These are phyloP conservation scores for Antheraea assamensis DNA, from an alignment of 2,888 invertebrate genomes.

Conservation along the genomic window DNA sequence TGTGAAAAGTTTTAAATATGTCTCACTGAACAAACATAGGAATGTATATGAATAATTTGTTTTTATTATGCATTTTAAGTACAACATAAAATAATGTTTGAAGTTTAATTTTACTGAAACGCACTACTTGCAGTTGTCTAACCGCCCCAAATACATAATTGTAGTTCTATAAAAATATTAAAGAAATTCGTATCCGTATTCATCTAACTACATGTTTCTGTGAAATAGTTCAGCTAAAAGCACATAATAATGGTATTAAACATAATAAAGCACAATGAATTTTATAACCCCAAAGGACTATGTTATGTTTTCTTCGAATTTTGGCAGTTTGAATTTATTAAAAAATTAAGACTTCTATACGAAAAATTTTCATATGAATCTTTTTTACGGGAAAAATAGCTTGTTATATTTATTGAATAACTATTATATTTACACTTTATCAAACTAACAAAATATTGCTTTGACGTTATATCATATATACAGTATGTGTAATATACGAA, in stretches of 20 bases:
- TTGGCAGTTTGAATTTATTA: neutral
- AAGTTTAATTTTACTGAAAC: neutral
- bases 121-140: too few species aligned
- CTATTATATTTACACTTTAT: neutral
- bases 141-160: neutral
- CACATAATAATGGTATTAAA: neutral
- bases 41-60: neutral
- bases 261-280: neutral
- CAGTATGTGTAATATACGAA: conserved; percentile 2
- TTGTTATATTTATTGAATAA: neutral
- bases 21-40: neutral
- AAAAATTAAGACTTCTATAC: neutral
- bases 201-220: neutral
- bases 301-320: neutral
- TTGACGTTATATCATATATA: neutral
- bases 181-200: neutral
- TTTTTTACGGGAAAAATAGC: too few species aligned
- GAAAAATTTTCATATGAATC: too few species aligned
- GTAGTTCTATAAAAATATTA: neutral
- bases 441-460: neutral
- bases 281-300: neutral
- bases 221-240: neutral
- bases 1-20: conserved; percentile 8
- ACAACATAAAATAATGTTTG: neutral
- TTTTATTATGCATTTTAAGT: neutral